A percentile compares a stretch with the other conserved stretches of the same genome.
phyloP scores from a whole-genome alignment of 2,797 vertebrate genomes.

The Pseudotriccus pelzelni region DNA sequence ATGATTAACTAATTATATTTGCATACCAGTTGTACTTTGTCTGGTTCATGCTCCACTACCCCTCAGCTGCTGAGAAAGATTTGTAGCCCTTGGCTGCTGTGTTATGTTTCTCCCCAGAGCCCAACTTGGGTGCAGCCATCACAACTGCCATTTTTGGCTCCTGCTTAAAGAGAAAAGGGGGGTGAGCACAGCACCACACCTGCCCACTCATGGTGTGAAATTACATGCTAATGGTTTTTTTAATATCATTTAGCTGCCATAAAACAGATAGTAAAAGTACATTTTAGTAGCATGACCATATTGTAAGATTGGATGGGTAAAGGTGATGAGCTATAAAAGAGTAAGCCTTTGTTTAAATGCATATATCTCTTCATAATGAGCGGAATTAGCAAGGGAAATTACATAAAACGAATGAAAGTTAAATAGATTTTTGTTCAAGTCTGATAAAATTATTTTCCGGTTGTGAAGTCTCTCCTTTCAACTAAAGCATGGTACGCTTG shows the following conservation, averaged over 20 bases:
- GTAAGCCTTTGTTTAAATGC: conserved; percentile 58
- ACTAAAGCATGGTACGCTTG: neutral
- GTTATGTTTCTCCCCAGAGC: neutral
- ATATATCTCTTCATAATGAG: conserved; percentile 49
- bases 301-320: conserved; percentile 37
- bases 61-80: neutral
- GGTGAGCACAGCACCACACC: neutral
- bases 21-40: neutral
- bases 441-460: conserved; percentile 63
- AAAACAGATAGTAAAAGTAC: conserved; percentile 27
- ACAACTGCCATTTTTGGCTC: neutral
- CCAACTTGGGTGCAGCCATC: neutral
- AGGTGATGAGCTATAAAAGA: conserved; percentile 54
- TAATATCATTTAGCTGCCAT: conserved; percentile 13
- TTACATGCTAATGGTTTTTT: conserved; percentile 15
- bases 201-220: conserved; percentile 17
- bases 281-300: conserved; percentile 31
- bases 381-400: conserved; percentile 61
- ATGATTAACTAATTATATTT: neutral
- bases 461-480: conserved; percentile 2
- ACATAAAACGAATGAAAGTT: conserved; percentile 37
- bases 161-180: neutral
- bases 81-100: neutral
- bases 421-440: conserved; percentile 63
- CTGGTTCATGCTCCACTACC: neutral